Conservation (phyloP, 2,888 invertebrate genomes). For the Lycaena phlaeas region DNA sequence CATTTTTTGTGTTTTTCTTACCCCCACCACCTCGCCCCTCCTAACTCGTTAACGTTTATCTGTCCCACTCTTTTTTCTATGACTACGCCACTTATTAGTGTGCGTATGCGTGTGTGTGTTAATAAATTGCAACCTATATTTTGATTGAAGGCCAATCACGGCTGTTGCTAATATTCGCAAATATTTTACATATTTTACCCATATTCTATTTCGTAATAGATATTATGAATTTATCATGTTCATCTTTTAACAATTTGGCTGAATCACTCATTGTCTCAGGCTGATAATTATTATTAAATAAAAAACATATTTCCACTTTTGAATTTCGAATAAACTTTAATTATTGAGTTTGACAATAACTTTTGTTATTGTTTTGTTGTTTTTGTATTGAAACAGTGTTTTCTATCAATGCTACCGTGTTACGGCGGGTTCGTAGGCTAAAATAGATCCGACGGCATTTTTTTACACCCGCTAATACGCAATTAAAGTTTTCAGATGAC, state of each 20-base stretch:
- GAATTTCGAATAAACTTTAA: slow-evolving; percentile 1
- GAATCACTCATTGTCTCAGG: too few relatives aligned
- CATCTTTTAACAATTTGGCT: too few relatives aligned
- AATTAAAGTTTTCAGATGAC: too few relatives aligned
- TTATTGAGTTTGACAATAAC: background rate
- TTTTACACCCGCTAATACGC: slow-evolving; percentile 23
- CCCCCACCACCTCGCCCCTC: slow-evolving; percentile 52
- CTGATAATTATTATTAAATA: too few relatives aligned
- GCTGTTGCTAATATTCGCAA: slow-evolving; percentile 9
- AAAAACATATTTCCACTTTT: too few relatives aligned
- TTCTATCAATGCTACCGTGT: slow-evolving; percentile 24
- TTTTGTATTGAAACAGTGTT: slow-evolving; percentile 15
- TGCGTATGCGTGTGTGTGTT: slow-evolving; percentile 54
- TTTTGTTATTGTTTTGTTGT: slow-evolving; percentile 9
- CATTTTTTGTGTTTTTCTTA: slow-evolving; percentile 65
- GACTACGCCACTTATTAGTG: slow-evolving; percentile 37
- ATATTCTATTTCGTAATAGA: too few relatives aligned
- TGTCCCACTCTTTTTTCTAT: slow-evolving; percentile 70
- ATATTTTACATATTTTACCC: too few relatives aligned
- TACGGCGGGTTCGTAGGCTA: slow-evolving; percentile 55
- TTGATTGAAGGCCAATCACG: slow-evolving; percentile 65
- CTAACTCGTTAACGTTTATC: slow-evolving; percentile 54
- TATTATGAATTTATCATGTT: too few relatives aligned
- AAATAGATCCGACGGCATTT: slow-evolving; percentile 62
- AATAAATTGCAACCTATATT: slow-evolving; percentile 69